Conservation (phyloP, 2,113 vertebrate genomes). For the Tonatia bakeri region DNA sequence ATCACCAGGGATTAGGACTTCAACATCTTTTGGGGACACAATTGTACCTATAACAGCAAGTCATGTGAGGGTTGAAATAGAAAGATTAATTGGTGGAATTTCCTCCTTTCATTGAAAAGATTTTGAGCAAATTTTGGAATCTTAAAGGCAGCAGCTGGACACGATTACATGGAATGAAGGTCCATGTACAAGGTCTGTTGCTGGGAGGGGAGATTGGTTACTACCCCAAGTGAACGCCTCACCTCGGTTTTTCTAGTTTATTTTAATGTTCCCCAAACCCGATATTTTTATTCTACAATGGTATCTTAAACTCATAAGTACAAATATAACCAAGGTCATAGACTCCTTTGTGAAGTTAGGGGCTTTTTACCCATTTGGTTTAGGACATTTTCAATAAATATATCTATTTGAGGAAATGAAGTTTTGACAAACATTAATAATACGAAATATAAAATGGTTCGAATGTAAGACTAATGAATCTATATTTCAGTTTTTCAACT, state of each 20-base stretch:
- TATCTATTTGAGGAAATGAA: not conserved
- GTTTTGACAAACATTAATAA: constrained; percentile 29
- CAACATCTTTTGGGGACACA: not conserved
- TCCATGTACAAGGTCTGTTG: not conserved
- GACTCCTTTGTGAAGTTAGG: not conserved
- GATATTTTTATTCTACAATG: not conserved
- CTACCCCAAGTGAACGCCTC: not conserved
- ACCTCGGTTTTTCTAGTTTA: not conserved
- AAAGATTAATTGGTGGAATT: not conserved
- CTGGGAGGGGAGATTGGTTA: not conserved
- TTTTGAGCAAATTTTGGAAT: not conserved
- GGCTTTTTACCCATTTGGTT: not conserved
- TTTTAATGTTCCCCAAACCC: constrained; percentile 7
- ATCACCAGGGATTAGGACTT: not conserved
- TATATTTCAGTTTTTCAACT: constrained; percentile 2
- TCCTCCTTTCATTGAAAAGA: not conserved
- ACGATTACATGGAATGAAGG: not conserved
- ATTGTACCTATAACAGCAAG: not conserved
- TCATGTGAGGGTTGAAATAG: not conserved
- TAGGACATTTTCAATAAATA: not conserved
- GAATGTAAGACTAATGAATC: not conserved
- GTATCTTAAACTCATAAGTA: constrained; percentile 2
- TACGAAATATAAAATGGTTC: not conserved
- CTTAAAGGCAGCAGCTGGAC: not conserved
- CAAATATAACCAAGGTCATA: not conserved